Percentiles rank a stretch among this genome's conserved stretches.
Evolutionary conservation across 1,140 invertebrate genomes (phyloP).

Genomic region (Pogonomyrmex barbatus): DNA sequence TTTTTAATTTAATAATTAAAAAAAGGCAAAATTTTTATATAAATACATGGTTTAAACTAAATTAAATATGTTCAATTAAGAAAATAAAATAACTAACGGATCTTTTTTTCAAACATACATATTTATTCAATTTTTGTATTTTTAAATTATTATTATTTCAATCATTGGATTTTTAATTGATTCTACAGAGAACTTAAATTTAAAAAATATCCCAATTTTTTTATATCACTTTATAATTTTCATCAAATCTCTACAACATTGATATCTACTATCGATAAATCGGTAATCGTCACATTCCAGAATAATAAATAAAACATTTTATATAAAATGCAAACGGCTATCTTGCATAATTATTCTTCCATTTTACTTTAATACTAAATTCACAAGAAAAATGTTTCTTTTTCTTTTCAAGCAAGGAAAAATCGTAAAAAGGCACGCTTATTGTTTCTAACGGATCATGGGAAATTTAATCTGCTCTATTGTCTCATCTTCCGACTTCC

Average conservation of each 20-base stretch:
- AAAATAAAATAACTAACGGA: not conserved
- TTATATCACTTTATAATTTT: not conserved
- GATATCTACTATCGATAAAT: not conserved
- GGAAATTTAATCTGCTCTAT: constrained; percentile 52
- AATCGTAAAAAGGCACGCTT: constrained; percentile 40
- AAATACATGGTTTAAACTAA: not conserved
- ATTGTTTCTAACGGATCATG: constrained; percentile 42
- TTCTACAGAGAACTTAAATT: not conserved
- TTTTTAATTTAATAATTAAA: not conserved
- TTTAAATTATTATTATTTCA: not conserved
- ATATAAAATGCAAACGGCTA: not conserved
- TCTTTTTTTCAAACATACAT: not conserved
- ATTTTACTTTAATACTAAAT: constrained; percentile 40
- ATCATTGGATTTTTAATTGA: not conserved
- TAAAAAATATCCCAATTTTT: not conserved
- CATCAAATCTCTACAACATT: not conserved
- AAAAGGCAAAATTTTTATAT: not conserved
- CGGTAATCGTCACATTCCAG: not conserved
- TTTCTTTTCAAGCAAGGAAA: constrained; percentile 30
- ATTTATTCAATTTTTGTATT: not conserved
- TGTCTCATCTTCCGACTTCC: constrained; percentile 37
- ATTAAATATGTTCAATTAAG: not conserved
- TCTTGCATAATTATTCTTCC: constrained; percentile 26
- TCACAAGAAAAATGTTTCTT: constrained; percentile 43
- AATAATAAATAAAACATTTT: constrained; percentile 14